Conservation (phyloP, 2,797 vertebrate species). For the Enteromius paludinosus region DNA sequence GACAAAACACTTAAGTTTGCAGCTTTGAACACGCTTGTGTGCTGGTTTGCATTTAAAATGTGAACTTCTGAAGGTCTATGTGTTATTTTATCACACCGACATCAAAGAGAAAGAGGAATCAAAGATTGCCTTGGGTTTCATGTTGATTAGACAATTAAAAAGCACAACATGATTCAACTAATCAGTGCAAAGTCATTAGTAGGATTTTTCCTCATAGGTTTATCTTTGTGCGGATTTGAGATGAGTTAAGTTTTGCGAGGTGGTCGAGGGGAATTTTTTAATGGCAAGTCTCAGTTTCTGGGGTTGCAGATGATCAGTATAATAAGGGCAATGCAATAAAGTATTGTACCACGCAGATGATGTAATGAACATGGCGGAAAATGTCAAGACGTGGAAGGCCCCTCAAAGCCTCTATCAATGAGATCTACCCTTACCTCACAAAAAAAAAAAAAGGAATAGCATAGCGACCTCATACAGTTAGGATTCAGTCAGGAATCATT, state of each 20-base stretch:
- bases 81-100: constrained; percentile 25
- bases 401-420: constrained; percentile 68
- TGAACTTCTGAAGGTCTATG: constrained; percentile 1
- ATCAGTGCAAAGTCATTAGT: constrained; percentile 51
- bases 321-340: constrained; percentile 41
- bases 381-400: constrained; percentile 73
- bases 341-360: constrained; percentile 32
- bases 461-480: not conserved
- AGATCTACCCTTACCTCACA: constrained; percentile 63
- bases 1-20: constrained; percentile 21
- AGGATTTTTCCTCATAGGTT: constrained; percentile 20
- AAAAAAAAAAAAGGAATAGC: not conserved
- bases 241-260: constrained; percentile 5
- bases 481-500: not conserved
- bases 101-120: constrained; percentile 57
- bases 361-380: constrained; percentile 71
- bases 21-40: constrained; percentile 10
- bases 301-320: constrained; percentile 11
- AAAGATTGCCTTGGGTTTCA: constrained; percentile 50
- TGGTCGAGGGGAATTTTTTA: not conserved
- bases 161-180: constrained; percentile 43
- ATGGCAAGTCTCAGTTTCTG: constrained; percentile 2
- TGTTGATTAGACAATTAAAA: constrained; percentile 41
- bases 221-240: constrained; percentile 12
- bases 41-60: constrained; percentile 15